These are phyloP conservation scores for Oxyruncus cristatus DNA, from an alignment of 2,113 vertebrate genomes.

Conservation along the genomic window DNA sequence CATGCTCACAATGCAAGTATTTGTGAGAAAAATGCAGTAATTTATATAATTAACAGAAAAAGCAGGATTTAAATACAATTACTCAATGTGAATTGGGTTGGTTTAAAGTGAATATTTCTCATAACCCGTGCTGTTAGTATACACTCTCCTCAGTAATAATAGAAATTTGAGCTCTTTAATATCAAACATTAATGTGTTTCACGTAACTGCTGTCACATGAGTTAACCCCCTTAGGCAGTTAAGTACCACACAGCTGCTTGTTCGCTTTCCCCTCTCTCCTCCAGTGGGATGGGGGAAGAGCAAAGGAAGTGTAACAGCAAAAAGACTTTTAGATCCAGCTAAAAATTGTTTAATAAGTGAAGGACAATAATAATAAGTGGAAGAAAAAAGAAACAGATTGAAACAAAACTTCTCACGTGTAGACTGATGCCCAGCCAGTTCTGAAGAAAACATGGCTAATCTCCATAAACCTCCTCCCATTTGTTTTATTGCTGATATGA, in stretches of 20 bases:
- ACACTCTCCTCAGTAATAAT: not conserved
- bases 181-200: not conserved
- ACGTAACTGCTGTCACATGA: not conserved
- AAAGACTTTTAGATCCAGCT: rapidly evolving
- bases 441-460: not conserved
- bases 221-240: not conserved
- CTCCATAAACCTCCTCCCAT: rapidly evolving
- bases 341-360: not conserved
- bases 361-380: not conserved
- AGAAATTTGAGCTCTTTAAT: not conserved
- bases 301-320: not conserved
- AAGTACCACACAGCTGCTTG: rapidly evolving
- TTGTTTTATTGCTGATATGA: not conserved
- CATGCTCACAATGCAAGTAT: not conserved
- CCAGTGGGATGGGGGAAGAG: rapidly evolving
- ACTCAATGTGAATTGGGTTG: not conserved
- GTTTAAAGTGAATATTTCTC: not conserved
- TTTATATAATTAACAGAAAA: not conserved
- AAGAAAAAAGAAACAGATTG: not conserved
- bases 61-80: not conserved
- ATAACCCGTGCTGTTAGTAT: not conserved
- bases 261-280: rapidly evolving
- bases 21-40: not conserved
- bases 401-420: not conserved
- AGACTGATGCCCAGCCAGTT: not conserved